phyloP scores from a whole-genome alignment of 2,888 invertebrate genomes.

The Lysandra coridon region DNA sequence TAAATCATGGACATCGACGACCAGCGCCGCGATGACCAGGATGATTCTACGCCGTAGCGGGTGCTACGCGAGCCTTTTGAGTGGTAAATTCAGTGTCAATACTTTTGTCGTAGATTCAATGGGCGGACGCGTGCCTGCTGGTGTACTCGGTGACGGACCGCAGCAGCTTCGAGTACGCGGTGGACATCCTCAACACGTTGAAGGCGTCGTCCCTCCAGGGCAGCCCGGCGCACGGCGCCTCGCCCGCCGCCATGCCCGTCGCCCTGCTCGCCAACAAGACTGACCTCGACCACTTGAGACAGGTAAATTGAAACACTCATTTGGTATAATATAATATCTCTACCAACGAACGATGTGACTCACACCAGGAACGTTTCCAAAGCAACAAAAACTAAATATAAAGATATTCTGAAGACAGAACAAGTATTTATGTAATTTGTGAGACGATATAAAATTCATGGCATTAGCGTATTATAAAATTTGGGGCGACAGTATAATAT shows the following conservation, averaged over 20 bases:
- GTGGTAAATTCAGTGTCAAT: not conserved
- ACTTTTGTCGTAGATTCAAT: slow-evolving; percentile 80
- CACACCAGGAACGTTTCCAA: not conserved
- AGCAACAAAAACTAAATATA: slow-evolving; percentile 7
- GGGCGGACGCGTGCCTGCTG: slow-evolving; percentile 89
- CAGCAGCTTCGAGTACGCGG: slow-evolving; percentile 85
- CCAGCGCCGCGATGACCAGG: not conserved
- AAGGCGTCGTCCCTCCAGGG: slow-evolving; percentile 77
- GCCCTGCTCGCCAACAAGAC: slow-evolving; percentile 89
- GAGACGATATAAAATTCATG: not conserved
- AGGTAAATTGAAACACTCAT: slow-evolving; percentile 71
- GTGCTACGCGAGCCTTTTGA: not conserved
- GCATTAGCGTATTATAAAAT: slow-evolving; percentile 12
- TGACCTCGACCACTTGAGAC: slow-evolving; percentile 88
- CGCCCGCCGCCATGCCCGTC: slow-evolving; percentile 77
- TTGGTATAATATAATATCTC: not conserved
- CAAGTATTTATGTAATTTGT: slow-evolving; percentile 7
- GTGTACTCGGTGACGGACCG: slow-evolving; percentile 89
- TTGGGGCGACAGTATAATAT: not conserved
- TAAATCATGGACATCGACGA: not conserved
- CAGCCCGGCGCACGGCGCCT: slow-evolving; percentile 82
- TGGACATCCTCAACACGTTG: slow-evolving; percentile 81
- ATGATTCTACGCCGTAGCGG: not conserved
- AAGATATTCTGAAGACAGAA: not conserved
- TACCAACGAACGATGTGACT: not conserved